Percentiles rank a stretch among this genome's conserved stretches.
These are phyloP conservation scores for Acanthacorydalis orientalis DNA, from an alignment of 2,888 invertebrate genomes.

Conservation along the genomic window DNA sequence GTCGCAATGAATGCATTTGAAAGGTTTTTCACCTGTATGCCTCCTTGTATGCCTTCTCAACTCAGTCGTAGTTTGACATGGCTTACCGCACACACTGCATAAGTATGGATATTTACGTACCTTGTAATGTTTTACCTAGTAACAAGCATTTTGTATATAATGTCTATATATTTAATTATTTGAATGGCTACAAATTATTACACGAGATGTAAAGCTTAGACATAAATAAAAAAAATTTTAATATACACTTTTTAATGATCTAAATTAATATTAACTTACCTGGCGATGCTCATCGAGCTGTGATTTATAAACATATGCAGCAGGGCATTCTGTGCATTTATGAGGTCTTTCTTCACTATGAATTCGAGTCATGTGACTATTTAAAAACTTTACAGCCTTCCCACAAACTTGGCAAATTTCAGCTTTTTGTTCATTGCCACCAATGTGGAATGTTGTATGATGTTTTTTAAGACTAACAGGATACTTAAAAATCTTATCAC, in stretches of 20 bases:
- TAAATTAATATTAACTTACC: too few relatives aligned
- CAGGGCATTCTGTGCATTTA: too few relatives aligned
- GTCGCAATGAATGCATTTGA: not conserved
- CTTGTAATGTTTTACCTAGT: too few relatives aligned
- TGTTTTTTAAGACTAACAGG: not conserved
- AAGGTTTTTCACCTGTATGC: not conserved
- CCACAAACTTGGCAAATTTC: constrained; percentile 3
- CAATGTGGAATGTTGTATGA: not conserved
- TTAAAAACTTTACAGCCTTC: constrained; percentile 1
- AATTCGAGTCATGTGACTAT: not conserved
- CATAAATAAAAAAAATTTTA: too few relatives aligned
- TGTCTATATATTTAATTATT: too few relatives aligned
- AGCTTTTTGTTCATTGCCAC: not conserved
- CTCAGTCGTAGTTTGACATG: not conserved
- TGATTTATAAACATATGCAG: too few relatives aligned
- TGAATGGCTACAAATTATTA: too few relatives aligned
- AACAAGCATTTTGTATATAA: too few relatives aligned
- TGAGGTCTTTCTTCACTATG: too few relatives aligned
- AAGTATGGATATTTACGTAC: not conserved
- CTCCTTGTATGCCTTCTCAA: not conserved
- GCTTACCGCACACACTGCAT: not conserved
- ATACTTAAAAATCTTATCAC: not conserved
- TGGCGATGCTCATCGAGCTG: too few relatives aligned
- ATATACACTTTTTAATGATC: too few relatives aligned
- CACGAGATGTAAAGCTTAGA: too few relatives aligned